Conservation (phyloP, 2,888 invertebrate genomes). For the Nasonia oneida region DNA sequence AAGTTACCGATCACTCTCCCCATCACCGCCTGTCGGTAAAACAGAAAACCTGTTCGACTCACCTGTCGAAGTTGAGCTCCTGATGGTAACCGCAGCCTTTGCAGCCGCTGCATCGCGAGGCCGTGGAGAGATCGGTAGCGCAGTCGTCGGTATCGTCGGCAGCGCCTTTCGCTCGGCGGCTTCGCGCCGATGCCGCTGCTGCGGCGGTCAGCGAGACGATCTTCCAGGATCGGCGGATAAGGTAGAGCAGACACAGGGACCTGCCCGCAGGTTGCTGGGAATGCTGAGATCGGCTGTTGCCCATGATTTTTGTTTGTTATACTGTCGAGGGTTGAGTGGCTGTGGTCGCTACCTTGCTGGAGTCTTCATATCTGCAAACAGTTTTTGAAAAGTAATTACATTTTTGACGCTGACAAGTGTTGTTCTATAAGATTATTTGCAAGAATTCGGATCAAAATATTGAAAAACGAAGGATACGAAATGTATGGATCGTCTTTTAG, state of each 20-base stretch:
- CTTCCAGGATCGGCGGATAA: constrained; percentile 87
- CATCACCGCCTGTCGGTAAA: constrained; percentile 38
- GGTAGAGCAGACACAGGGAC: constrained; percentile 83
- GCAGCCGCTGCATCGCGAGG: constrained; percentile 74
- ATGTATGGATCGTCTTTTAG: too few relatives aligned
- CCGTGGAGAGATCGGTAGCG: constrained; percentile 72
- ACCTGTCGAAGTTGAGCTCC: constrained; percentile 76
- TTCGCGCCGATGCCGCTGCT: constrained; percentile 16
- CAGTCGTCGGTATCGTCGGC: constrained; percentile 70
- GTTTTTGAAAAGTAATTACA: background rate
- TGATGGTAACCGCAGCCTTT: constrained; percentile 74
- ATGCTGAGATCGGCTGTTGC: constrained; percentile 32
- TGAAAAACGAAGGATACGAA: too few relatives aligned
- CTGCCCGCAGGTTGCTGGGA: constrained; percentile 47
- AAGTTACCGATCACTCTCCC: background rate
- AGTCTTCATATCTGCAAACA: background rate
- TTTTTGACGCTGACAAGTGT: background rate
- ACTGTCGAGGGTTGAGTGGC: background rate
- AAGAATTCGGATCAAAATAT: too few relatives aligned
- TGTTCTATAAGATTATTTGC: too few relatives aligned
- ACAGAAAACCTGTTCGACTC: constrained; percentile 58
- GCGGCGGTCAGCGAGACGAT: constrained; percentile 80
- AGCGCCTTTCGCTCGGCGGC: constrained; percentile 63
- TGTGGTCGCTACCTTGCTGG: background rate
- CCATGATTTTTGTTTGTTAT: constrained; percentile 34